Conservation (phyloP, 2,113 vertebrate genomes). For the Falcunculus frontatus region DNA sequence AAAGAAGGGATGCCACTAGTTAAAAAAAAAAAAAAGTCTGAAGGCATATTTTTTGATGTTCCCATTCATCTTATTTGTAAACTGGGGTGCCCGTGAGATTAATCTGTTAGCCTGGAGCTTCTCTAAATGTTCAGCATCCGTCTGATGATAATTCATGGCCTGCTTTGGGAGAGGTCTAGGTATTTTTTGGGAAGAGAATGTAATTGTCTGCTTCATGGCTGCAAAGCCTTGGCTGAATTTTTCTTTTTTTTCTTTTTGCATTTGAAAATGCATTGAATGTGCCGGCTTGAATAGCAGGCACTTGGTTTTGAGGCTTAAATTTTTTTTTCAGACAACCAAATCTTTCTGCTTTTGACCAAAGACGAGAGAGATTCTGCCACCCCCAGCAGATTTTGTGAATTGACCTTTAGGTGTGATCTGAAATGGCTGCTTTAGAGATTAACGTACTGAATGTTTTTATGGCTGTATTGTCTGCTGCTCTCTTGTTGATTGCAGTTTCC, state of each 20-base stretch:
- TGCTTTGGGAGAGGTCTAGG: neutral
- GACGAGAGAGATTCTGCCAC: accelerated
- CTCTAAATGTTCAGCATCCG: neutral
- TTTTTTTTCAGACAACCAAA: neutral
- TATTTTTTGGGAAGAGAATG: neutral
- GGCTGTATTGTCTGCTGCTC: neutral
- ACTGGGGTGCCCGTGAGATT: neutral
- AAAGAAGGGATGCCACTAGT: neutral
- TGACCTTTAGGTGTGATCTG: neutral
- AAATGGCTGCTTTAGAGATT: neutral
- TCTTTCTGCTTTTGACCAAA: neutral
- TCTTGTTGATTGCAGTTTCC: neutral
- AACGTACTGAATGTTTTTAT: accelerated
- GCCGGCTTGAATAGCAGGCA: neutral
- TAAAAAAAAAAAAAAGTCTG: neutral
- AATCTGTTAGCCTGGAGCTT: neutral
- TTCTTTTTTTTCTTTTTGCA: neutral
- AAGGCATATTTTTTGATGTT: neutral
- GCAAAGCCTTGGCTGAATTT: neutral
- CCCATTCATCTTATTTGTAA: neutral
- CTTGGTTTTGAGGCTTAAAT: neutral
- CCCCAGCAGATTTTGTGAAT: accelerated
- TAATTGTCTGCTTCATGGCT: neutral
- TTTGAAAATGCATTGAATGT: neutral
- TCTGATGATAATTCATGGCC: neutral